phyloP scores from a whole-genome alignment of 2,888 invertebrate genomes.

The Chesias legatella region DNA sequence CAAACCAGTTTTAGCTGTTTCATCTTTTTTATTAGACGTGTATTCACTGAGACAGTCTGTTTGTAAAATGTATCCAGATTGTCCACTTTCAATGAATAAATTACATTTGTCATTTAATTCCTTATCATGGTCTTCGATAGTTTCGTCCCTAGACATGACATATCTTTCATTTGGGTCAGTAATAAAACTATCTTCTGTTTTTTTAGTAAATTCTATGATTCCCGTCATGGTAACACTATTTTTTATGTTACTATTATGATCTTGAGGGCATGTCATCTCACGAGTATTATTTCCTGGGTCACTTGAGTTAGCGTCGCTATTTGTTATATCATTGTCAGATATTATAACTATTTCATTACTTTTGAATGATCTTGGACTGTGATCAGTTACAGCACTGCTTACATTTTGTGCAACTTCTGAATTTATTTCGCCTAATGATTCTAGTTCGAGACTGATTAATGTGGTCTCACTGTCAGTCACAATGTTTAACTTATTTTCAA shows the following conservation, averaged over 20 bases:
- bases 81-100: slow-evolving; percentile 16
- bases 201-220: neutral
- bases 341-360: slow-evolving; percentile 17
- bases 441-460: no score
- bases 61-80: slow-evolving; percentile 21
- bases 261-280: slow-evolving; percentile 1
- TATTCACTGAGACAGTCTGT: neutral
- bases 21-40: neutral
- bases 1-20: neutral
- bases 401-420: neutral
- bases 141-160: slow-evolving; percentile 21
- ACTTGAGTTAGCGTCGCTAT: slow-evolving; percentile 5
- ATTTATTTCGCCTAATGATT: no score
- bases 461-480: no score
- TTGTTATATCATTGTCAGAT: slow-evolving; percentile 6
- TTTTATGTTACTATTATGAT: slow-evolving; percentile 5
- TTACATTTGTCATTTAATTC: slow-evolving; percentile 3
- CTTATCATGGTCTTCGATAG: slow-evolving; percentile 5
- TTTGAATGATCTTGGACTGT: slow-evolving; percentile 4
- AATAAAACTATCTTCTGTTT: neutral
- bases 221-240: neutral
- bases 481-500: neutral
- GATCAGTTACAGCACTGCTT: slow-evolving; percentile 14
- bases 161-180: neutral
- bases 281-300: neutral